Evolutionary conservation across 2,113 vertebrate genomes (phyloP), one percentile per base, ranked within the genome.

Genomic region (Carassius carassius): DNA sequence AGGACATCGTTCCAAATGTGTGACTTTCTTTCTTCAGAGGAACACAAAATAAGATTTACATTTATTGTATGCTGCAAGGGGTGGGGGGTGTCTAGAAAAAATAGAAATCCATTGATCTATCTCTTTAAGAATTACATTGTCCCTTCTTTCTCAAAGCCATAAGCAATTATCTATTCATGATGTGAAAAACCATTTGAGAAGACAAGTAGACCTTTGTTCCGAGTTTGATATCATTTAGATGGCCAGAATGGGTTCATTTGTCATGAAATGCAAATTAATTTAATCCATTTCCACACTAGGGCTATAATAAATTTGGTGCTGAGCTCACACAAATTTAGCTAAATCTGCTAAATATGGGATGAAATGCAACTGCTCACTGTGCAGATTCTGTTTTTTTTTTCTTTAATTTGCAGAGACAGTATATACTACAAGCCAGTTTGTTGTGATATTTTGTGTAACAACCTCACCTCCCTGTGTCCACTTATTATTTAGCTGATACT

Each of bases 401-500:
- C 12, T 5, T 81, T 44, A 35, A 56, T 72, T 72, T 56, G 12
- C 70, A 19, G 63, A 62, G 62, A 84, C 78, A 44, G 49, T 54
- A n/a, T 49, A 49, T 12, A 77, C 54, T 35, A 21, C 17, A 6
- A 58, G 25, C 47, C 51, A 44, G 29, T 51, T 84, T 87, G 72
- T 81, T 37, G 41, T 41, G 54, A 72, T 73, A 35, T 63, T 78
- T 83, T 32, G 44, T 74, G 13, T 47, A 83, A 58, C 4, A 7
- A 37, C 29, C 13, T 21, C 58, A 49, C 82, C 54, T 5, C 25
- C 19, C 60, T 3, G n/a, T 13, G 17, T 60, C 13, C n/a, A 62
- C 25, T 47, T 72, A n/a, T 78, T 79, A 75, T 80, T 88, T 49
- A 76, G 67, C 80, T 82, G 56, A 85, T 85, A 14, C 54, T 23